phyloP scores from a whole-genome alignment of 1,140 invertebrate genomes.

The Drosophila jambulina region DNA sequence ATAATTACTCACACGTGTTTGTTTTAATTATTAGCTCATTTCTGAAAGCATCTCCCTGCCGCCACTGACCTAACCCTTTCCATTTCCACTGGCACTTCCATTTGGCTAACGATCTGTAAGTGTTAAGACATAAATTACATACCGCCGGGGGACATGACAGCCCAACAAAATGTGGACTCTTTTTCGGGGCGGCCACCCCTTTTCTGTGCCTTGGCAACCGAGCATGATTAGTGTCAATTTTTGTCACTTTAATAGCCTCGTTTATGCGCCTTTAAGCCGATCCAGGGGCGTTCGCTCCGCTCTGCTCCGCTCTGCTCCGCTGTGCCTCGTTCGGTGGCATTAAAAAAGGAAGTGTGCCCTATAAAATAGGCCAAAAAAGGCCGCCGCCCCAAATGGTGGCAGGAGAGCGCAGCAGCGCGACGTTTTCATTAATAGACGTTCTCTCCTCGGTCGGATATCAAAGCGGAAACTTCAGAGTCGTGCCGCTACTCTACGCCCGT shows the following conservation, averaged over 20 bases:
- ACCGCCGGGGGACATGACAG: conserved; percentile 64
- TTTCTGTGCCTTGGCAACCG: conserved; percentile 55
- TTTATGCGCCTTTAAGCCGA: conserved; percentile 51
- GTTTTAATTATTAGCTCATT: conserved; percentile 12
- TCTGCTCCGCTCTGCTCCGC: background rate
- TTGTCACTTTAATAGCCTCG: conserved; percentile 78
- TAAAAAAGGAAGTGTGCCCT: conserved; percentile 77
- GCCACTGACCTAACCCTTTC: conserved; percentile 23
- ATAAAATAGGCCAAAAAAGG: conserved; percentile 76
- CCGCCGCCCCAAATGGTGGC: conserved; percentile 21
- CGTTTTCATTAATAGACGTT: conserved; percentile 78
- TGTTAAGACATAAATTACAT: conserved; percentile 73
- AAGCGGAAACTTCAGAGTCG: conserved; percentile 78
- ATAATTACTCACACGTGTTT: conserved; percentile 8
- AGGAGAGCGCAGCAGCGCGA: conserved; percentile 31
- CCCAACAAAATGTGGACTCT: conserved; percentile 59
- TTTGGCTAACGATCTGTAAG: conserved; percentile 54
- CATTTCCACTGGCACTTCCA: conserved; percentile 4
- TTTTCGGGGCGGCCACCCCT: conserved; percentile 62
- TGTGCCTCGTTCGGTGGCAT: conserved; percentile 56
- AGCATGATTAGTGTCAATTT: conserved; percentile 83
- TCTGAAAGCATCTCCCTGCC: background rate
- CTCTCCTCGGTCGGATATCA: conserved; percentile 68
- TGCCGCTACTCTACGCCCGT: conserved; percentile 73
- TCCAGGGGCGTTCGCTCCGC: conserved; percentile 25